Evolutionary conservation across 2,888 invertebrate genomes (phyloP), one percentile per base, ranked within the genome.

Genomic region (Plemyria rubiginata): DNA sequence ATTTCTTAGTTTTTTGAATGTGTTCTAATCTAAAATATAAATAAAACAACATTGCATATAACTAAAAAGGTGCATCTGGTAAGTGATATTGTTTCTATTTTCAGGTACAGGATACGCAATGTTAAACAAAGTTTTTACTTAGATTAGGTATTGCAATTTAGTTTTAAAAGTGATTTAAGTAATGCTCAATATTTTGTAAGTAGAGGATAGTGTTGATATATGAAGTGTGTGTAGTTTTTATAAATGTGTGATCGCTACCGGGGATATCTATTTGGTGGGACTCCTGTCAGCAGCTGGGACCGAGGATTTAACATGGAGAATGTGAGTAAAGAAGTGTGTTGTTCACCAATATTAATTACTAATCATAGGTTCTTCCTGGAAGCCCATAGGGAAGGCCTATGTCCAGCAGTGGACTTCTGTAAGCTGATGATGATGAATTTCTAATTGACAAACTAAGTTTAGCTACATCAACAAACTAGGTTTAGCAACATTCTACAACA

Each of bases 281-380:
- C 91, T 73, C 92, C 92, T 68, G 90, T 91, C 81, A 91, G 90
- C 73, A 91, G 92, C 79, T 92, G 92, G 92, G 92, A 92, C 79
- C 84, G 91, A 80, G 79, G 90, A 70, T 91, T 85, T 75, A 87
- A 87, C 76, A 70, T 92, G 79, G 92, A 92, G 78, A 92, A 92
- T 87, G 92, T 92, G 64, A 92, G 92, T 91, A 43, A 11, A 43
- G 11, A 22, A 22, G 22, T 22, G 22, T 22, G 22, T 2, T 3
- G 3, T 22, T 3, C 22, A 22, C 22, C 22, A 22, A 22, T 22
- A 22, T 22, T n/a, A n/a, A n/a, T n/a, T n/a, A n/a, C n/a, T n/a
- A n/a, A n/a, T n/a, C n/a, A n/a, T n/a, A n/a, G n/a, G n/a, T n/a
- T n/a, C n/a, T n/a, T n/a, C n/a, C n/a, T n/a, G n/a, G n/a, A n/a